These are phyloP conservation scores for Stramonita haemastoma DNA, from an alignment of 2,888 invertebrate genomes.

Conservation along the genomic window DNA sequence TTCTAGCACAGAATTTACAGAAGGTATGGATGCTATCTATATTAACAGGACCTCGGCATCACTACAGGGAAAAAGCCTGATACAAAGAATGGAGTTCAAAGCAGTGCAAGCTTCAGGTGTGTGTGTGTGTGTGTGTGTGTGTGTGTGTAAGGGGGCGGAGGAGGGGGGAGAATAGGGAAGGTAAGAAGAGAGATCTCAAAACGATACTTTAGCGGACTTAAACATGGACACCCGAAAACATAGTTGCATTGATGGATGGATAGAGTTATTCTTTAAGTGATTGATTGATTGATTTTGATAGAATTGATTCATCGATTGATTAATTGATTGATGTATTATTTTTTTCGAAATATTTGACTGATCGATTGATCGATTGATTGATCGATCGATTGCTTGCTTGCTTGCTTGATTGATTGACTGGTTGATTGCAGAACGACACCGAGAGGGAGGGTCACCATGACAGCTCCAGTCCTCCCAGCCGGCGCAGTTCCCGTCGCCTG, in stretches of 20 bases:
- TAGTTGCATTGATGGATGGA: neutral
- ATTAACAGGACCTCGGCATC: no score
- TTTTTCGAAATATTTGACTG: no score
- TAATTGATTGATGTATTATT: neutral
- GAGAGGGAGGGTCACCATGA: neutral
- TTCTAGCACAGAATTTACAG: no score
- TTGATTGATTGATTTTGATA: neutral
- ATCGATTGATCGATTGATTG: neutral
- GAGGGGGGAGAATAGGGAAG: no score
- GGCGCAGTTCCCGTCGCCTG: neutral
- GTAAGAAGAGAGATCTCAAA: no score
- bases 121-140: neutral
- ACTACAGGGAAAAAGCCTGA: no score
- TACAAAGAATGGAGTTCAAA: no score
- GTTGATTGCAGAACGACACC: neutral
- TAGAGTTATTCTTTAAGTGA: neutral
- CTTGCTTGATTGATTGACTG: neutral
- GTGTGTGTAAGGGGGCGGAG: neutral
- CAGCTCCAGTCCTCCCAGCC: neutral
- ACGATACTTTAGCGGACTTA: no score
- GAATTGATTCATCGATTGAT: neutral
- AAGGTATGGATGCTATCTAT: no score
- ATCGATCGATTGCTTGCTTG: neutral
- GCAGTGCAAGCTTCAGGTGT: no score
- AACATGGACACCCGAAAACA: neutral